A percentile compares a stretch with the other conserved stretches of the same genome.
Evolutionary conservation across 2,888 invertebrate species (phyloP).

Genomic region (Tetranychus piercei): DNA sequence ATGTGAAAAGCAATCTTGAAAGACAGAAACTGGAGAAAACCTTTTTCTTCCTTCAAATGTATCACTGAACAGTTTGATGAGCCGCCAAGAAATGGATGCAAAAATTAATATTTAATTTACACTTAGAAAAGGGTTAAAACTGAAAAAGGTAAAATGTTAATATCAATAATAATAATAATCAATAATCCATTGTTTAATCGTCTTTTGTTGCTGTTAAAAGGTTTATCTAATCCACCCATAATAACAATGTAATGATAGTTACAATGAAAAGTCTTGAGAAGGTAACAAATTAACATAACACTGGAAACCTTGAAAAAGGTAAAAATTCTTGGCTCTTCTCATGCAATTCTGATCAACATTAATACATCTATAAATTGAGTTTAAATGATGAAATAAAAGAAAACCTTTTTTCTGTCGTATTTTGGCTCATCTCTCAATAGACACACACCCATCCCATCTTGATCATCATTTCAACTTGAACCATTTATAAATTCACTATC

Average conservation of each 20-base stretch:
- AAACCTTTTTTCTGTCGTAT: neutral
- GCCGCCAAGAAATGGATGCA: too few relatives aligned
- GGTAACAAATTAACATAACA: neutral
- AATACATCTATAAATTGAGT: neutral
- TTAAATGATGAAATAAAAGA: neutral
- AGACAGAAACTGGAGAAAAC: too few relatives aligned
- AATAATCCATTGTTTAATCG: too few relatives aligned
- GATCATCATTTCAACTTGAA: neutral
- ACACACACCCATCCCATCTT: neutral
- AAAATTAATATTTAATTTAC: too few relatives aligned
- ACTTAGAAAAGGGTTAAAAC: too few relatives aligned
- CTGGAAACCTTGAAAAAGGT: neutral
- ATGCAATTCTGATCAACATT: neutral
- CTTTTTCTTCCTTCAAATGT: too few relatives aligned
- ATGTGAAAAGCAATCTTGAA: too few relatives aligned
- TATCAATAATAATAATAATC: too few relatives aligned
- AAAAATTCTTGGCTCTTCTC: neutral
- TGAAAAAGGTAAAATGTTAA: too few relatives aligned
- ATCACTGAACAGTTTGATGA: too few relatives aligned
- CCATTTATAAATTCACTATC: neutral
- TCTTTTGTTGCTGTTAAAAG: neutral
- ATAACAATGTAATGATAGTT: neutral
- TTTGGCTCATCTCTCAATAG: neutral
- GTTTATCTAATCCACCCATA: neutral
- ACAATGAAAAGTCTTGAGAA: neutral